Evolutionary conservation across 1,140 invertebrate genomes (phyloP).

Genomic region (Heliconius hermathena): DNA sequence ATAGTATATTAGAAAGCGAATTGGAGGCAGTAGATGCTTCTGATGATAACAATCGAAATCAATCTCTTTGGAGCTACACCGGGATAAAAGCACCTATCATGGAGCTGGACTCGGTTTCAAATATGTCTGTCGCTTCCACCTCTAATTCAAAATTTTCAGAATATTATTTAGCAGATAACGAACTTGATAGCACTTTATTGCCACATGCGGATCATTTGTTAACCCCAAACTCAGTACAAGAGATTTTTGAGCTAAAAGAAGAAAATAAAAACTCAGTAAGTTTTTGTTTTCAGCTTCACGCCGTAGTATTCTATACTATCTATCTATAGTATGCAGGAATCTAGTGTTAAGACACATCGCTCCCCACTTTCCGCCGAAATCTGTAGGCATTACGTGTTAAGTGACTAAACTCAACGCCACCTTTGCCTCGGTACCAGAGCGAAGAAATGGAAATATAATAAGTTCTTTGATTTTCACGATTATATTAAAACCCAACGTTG

Average conservation of each 20-base stretch:
- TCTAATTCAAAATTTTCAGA: slow-evolving; percentile 58
- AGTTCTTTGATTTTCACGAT: too few species aligned
- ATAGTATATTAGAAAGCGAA: slow-evolving; percentile 43
- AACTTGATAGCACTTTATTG: slow-evolving; percentile 41
- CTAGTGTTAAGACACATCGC: too few species aligned
- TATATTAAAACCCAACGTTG: too few species aligned
- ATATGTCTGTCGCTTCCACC: slow-evolving; percentile 55
- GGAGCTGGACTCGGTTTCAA: slow-evolving; percentile 58
- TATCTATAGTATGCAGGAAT: too few species aligned
- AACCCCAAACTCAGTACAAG: slow-evolving; percentile 47
- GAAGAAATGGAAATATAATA: too few species aligned
- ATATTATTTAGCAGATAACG: slow-evolving; percentile 57
- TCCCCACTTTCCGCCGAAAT: too few species aligned
- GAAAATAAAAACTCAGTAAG: slow-evolving; percentile 41
- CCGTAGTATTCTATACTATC: too few species aligned
- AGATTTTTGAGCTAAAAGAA: slow-evolving; percentile 66
- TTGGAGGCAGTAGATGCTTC: slow-evolving; percentile 24
- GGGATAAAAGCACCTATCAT: slow-evolving; percentile 37
- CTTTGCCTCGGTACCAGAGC: too few species aligned
- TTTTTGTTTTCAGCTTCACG: neutral
- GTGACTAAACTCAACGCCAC: too few species aligned
- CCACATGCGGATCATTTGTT: slow-evolving; percentile 28
- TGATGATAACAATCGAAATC: slow-evolving; percentile 12
- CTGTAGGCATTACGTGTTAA: too few species aligned
- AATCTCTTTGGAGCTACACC: slow-evolving; percentile 16